Evolutionary conservation across 1,140 invertebrate species (phyloP), one percentile per base, ranked within the genome.

Genomic region (Pemphigus obesinymphae): DNA sequence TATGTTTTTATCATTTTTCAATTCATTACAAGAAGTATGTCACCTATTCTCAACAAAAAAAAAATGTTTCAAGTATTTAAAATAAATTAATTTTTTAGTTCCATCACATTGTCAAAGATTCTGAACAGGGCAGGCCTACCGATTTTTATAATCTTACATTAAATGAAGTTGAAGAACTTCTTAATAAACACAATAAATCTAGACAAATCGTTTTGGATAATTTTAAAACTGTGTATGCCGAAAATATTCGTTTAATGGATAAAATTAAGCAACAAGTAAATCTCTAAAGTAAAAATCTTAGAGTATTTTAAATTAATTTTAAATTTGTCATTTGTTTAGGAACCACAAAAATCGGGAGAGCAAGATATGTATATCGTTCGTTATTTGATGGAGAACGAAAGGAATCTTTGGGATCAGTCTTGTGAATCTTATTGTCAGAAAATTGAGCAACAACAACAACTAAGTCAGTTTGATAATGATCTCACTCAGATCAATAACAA

Each of bases 401-500:
- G 86, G 40, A 86, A 87, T 10, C 85, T 88, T 23, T 92, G 92
- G 88, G 89, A 93, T 85, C 87, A 88, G 50, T 88, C 90, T 40
- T 92, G 90, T 88, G 87, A 89, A 81, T 88, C 90, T 58, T 89
- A 90, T 83, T 90, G 90, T 87, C 87, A 88, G 82, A 86, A 87
- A 84, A 85, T 95, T 53, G 90, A 93, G 85, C 89, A 91, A 83
- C 90, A 92, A 84, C 88, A 90, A 37, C 89, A 91, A 82, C 88
- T 93, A 82, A 92, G 91, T 83, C 89, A 92, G 80, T 94, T 95
- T 86, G 90, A 91, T 82, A 89, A 89, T 63, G 92, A 94, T 87
- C 87, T 95, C 7, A 89, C 91, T 83, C 89, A 92, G 86, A 93
- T 96, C 55, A 92, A 94, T 86, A 89, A 89, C 40, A 91, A 90